phyloP scores from a whole-genome alignment of 1,140 invertebrate genomes.

The Drosophila nasuta region DNA sequence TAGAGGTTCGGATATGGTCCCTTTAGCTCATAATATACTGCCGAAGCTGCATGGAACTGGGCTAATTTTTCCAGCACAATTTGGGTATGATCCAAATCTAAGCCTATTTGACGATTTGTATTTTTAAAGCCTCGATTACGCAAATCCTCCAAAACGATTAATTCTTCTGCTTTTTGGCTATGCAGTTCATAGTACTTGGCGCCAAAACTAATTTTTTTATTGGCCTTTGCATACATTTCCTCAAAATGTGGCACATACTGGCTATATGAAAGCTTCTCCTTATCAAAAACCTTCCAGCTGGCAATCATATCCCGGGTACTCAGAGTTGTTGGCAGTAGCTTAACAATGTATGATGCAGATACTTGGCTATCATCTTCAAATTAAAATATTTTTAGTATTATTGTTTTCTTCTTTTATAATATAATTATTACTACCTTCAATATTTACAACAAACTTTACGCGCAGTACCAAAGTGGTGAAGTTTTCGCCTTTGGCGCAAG shows the following conservation, averaged over 20 bases:
- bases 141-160: constrained; percentile 86
- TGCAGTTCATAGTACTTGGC: constrained; percentile 49
- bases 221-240: constrained; percentile 69
- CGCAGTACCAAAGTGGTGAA: constrained; percentile 63
- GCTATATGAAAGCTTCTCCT: constrained; percentile 63
- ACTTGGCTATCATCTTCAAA: constrained; percentile 46
- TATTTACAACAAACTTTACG: constrained; percentile 42
- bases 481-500: constrained; percentile 65
- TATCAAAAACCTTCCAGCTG: constrained; percentile 69
- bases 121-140: constrained; percentile 86
- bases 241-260: constrained; percentile 68
- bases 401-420: background rate
- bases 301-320: constrained; percentile 47
- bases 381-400: background rate
- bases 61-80: constrained; percentile 86
- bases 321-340: constrained; percentile 51
- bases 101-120: constrained; percentile 85
- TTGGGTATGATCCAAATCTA: constrained; percentile 86
- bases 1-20: constrained; percentile 56
- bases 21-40: constrained; percentile 61
- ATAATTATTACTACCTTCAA: constrained; percentile 49
- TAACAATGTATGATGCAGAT: constrained; percentile 59
- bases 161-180: constrained; percentile 24
- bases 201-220: constrained; percentile 56
- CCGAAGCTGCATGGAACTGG: constrained; percentile 86